Conservation (phyloP, 2,797 vertebrate genomes). For the Brachyrhaphis roseni region DNA sequence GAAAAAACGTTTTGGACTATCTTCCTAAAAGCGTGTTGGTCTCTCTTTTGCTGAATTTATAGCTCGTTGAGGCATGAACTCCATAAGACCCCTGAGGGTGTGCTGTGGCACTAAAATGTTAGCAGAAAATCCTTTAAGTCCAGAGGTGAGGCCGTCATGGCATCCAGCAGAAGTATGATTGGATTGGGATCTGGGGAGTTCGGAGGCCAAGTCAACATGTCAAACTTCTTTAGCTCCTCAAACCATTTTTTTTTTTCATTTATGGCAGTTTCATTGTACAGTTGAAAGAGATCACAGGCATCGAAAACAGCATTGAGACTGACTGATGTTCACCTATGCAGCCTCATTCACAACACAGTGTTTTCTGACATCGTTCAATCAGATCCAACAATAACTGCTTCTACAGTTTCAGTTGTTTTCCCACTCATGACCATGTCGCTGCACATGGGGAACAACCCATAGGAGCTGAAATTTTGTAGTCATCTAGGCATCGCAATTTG, state of each 20-base stretch:
- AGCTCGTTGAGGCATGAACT: background rate
- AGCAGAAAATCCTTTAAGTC: background rate
- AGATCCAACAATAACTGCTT: background rate
- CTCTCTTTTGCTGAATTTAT: background rate
- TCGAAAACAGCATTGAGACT: background rate
- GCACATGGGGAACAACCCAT: background rate
- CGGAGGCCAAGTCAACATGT: slow-evolving; percentile 5
- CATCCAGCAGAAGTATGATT: background rate
- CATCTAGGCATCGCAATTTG: background rate
- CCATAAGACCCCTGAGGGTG: background rate
- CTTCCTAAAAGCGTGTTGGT: background rate
- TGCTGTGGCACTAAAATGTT: background rate
- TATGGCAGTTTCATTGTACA: background rate
- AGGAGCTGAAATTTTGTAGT: background rate
- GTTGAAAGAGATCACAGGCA: background rate
- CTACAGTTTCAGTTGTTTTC: background rate
- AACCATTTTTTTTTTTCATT: background rate
- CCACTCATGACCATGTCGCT: background rate
- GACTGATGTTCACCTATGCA: background rate
- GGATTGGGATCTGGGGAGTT: slow-evolving; percentile 1
- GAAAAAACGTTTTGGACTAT: background rate
- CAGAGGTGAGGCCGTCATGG: background rate
- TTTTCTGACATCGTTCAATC: background rate
- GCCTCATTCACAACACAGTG: background rate
- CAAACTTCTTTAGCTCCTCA: background rate